Evolutionary conservation across 2,888 invertebrate genomes (phyloP).

Genomic region (Melieria crassipennis): DNA sequence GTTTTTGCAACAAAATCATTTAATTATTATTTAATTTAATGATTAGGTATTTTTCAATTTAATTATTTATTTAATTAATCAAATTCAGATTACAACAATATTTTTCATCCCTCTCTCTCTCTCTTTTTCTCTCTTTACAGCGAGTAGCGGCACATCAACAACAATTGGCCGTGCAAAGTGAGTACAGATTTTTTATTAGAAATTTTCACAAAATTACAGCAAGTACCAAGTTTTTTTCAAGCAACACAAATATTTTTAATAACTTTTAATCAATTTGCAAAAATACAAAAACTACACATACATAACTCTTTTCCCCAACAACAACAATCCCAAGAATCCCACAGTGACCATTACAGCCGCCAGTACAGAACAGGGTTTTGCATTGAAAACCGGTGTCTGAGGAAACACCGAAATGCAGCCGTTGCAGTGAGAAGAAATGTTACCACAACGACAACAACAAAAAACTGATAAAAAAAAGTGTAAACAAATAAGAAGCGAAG

Average conservation of each 20-base stretch:
- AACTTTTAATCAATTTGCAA: not conserved
- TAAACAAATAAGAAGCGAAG: slow-evolving; percentile 7
- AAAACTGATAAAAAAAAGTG: not conserved
- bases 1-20: no score
- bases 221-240: slow-evolving; percentile 43
- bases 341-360: no score
- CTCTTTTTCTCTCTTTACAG: slow-evolving; percentile 69
- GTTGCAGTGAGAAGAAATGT: not conserved
- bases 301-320: slow-evolving; percentile 17
- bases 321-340: not conserved
- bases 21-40: no score
- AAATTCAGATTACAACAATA: slow-evolving; percentile 1
- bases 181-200: slow-evolving; percentile 50
- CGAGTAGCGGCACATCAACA: slow-evolving; percentile 76
- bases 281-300: slow-evolving; percentile 18
- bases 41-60: no score
- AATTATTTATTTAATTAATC: no score
- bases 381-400: no score
- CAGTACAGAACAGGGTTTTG: no score
- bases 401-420: no score
- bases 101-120: slow-evolving; percentile 15
- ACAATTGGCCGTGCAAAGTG: slow-evolving; percentile 69
- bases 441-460: not conserved
- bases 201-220: slow-evolving; percentile 34
- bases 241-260: not conserved